Conservation (phyloP, 2,888 invertebrate species). For the Dione vanillae region DNA sequence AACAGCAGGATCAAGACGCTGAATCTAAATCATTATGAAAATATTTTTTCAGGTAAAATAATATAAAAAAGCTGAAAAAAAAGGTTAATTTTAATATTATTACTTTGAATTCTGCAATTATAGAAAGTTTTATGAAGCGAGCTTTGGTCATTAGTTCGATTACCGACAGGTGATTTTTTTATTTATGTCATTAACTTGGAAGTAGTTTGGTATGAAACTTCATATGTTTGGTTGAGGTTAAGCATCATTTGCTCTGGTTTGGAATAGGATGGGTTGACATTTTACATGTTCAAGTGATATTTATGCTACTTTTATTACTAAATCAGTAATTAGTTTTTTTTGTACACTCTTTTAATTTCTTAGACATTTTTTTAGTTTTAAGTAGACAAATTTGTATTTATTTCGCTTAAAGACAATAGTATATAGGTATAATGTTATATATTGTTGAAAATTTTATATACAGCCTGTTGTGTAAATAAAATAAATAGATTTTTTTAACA, state of each 20-base stretch:
- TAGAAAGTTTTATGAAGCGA: neutral
- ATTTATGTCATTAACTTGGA: neutral
- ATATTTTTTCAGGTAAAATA: neutral
- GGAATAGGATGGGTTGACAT: neutral
- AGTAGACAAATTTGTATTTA: neutral
- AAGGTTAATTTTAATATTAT: neutral
- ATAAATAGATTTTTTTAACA: neutral
- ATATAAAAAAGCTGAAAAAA: neutral
- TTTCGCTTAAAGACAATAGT: neutral
- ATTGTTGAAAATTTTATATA: constrained; percentile 9
- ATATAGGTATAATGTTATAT: neutral
- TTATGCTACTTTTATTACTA: neutral
- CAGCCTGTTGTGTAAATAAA: constrained; percentile 9
- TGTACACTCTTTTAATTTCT: neutral
- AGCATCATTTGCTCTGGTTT: neutral
- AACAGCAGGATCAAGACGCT: constrained; percentile 87
- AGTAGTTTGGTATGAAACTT: neutral
- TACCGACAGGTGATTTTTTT: neutral
- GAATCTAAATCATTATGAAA: constrained; percentile 55
- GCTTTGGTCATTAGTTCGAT: neutral
- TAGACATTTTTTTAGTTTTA: neutral
- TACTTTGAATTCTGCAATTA: neutral
- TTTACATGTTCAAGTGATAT: neutral
- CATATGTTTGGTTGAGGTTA: constrained; percentile 1
- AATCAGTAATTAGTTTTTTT: neutral